Percentiles rank a stretch among this genome's conserved stretches.
phyloP scores from a whole-genome alignment of 1,140 invertebrate species.

The Drosophila kohkoa region DNA sequence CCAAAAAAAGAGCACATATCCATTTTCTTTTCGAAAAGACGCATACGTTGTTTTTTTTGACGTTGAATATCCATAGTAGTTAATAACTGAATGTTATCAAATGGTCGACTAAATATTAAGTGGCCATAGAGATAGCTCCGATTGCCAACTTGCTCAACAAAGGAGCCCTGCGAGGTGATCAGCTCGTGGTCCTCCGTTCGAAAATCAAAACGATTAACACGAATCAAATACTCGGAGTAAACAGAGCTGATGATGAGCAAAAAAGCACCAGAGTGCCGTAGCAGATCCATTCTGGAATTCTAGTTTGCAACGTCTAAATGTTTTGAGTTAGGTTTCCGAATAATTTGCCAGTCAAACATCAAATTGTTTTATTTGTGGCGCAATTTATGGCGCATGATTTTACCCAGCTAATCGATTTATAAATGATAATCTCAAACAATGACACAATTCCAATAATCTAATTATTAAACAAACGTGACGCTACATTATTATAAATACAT shows the following conservation, averaged over 20 bases:
- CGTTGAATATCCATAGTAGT: slow-evolving; percentile 51
- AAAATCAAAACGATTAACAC: slow-evolving; percentile 52
- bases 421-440: not conserved
- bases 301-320: not conserved
- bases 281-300: slow-evolving; percentile 13
- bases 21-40: slow-evolving; percentile 56
- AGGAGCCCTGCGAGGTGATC: slow-evolving; percentile 46
- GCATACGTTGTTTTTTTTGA: slow-evolving; percentile 30
- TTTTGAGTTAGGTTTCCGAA: not conserved
- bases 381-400: not conserved
- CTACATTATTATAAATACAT: no score
- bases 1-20: slow-evolving; percentile 52
- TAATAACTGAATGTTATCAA: slow-evolving; percentile 41
- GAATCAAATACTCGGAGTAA: slow-evolving; percentile 38
- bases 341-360: not conserved
- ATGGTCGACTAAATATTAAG: slow-evolving; percentile 28
- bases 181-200: slow-evolving; percentile 31
- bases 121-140: slow-evolving; percentile 64
- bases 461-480: no score
- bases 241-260: slow-evolving; percentile 15
- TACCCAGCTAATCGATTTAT: slow-evolving; percentile 12
- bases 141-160: slow-evolving; percentile 59
- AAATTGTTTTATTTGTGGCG: not conserved
- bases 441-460: not conserved
- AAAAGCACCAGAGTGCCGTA: slow-evolving; percentile 6